A percentile compares a stretch with the other conserved stretches of the same genome.
These are phyloP conservation scores for Microctenopoma stevenorrisi DNA, from an alignment of 2,797 vertebrate species.

Conservation along the genomic window DNA sequence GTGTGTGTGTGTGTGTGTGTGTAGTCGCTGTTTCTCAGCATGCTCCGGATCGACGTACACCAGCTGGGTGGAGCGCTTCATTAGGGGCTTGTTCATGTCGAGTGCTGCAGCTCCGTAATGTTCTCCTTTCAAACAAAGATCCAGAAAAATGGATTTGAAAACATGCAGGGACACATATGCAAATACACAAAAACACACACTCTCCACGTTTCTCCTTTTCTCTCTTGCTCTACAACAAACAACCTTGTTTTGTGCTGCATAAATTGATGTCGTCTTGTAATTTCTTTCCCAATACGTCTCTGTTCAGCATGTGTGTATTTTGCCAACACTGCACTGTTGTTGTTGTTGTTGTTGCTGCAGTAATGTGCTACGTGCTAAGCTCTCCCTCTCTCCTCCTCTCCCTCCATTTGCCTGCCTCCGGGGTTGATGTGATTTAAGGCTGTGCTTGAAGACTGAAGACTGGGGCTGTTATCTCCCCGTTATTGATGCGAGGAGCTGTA, in stretches of 20 bases:
- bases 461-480: conserved; percentile 69
- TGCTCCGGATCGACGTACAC: conserved; percentile 30
- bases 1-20: background rate
- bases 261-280: conserved; percentile 51
- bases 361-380: conserved; percentile 32
- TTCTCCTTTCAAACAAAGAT: conserved; percentile 28
- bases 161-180: conserved; percentile 35
- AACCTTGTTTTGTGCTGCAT: conserved; percentile 54
- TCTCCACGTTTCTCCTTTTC: conserved; percentile 22
- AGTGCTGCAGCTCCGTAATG: conserved; percentile 22
- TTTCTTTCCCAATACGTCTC: conserved; percentile 3
- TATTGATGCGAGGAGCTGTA: conserved; percentile 70
- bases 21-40: conserved; percentile 20
- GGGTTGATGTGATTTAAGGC: conserved; percentile 75
- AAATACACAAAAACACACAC: conserved; percentile 28
- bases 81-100: conserved; percentile 50
- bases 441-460: conserved; percentile 71
- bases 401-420: conserved; percentile 65
- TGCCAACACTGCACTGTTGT: conserved; percentile 24
- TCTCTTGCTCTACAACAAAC: conserved; percentile 38
- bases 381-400: background rate
- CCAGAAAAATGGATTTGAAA: conserved; percentile 24
- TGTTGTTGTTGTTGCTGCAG: conserved; percentile 25
- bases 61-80: conserved; percentile 26
- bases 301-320: conserved; percentile 39